Evolutionary conservation across 2,888 invertebrate genomes (phyloP).

Genomic region (Tanytarsus gracilentus): DNA sequence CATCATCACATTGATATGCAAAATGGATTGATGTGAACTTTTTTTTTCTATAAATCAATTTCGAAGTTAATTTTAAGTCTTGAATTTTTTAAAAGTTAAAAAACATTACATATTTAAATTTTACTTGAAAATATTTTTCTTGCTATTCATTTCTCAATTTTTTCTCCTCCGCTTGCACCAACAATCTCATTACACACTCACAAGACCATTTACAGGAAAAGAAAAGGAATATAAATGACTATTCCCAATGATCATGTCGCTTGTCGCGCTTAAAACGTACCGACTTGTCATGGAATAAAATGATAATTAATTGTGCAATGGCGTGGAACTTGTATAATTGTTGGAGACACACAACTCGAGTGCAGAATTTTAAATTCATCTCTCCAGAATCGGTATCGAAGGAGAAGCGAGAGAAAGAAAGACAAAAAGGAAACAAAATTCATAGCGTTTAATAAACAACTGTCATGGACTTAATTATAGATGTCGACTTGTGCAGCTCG

Average conservation of each 20-base stretch:
- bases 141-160: slow-evolving; percentile 1
- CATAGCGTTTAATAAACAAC: slow-evolving; percentile 22
- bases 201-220: not conserved
- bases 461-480: slow-evolving; percentile 19
- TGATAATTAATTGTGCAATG: slow-evolving; percentile 14
- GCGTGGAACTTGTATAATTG: slow-evolving; percentile 2
- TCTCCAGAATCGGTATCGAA: not conserved
- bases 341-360: slow-evolving; percentile 2
- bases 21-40: not conserved
- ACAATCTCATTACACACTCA: not conserved
- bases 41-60: not conserved
- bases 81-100: not conserved
- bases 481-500: slow-evolving; percentile 16
- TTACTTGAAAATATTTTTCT: too few species aligned
- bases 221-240: not conserved
- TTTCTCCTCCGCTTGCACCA: not conserved
- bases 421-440: slow-evolving; percentile 2
- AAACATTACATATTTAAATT: too few species aligned
- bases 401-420: not conserved
- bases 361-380: not conserved
- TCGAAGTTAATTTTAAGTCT: not conserved
- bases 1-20: too few species aligned
- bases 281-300: slow-evolving; percentile 15
- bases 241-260: slow-evolving; percentile 8
- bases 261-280: slow-evolving; percentile 6